Conservation (phyloP, 2,797 vertebrate genomes). For the Sparus aurata region DNA sequence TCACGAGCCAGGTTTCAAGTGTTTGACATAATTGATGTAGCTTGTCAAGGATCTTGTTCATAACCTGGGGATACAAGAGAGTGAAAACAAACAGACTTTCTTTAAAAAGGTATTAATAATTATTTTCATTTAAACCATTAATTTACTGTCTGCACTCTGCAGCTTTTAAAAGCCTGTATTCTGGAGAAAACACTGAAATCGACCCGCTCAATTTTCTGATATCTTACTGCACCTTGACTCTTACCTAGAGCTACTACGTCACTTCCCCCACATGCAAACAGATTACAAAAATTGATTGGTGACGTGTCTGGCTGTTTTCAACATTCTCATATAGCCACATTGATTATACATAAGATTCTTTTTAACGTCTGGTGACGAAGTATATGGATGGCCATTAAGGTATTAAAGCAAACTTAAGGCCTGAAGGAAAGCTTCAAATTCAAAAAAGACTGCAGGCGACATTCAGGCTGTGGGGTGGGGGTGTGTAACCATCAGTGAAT, state of each 20-base stretch:
- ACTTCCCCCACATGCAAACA: slow-evolving; percentile 5
- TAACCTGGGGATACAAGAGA: too few relatives aligned
- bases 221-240: background rate
- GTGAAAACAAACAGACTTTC: too few relatives aligned
- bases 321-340: background rate
- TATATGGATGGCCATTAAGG: slow-evolving; percentile 8
- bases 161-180: background rate
- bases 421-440: slow-evolving; percentile 5
- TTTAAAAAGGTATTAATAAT: too few relatives aligned
- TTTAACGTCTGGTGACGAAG: slow-evolving; percentile 19
- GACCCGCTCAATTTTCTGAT: background rate
- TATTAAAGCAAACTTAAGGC: slow-evolving; percentile 2
- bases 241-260: background rate
- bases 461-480: background rate
- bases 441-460: slow-evolving; percentile 26
- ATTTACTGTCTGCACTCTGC: too few relatives aligned
- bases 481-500: slow-evolving; percentile 30
- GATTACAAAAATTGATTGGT: slow-evolving; percentile 50
- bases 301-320: slow-evolving; percentile 39
- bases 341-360: slow-evolving; percentile 35
- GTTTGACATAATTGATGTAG: too few relatives aligned
- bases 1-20: too few relatives aligned
- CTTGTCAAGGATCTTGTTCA: too few relatives aligned
- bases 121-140: too few relatives aligned
- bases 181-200: slow-evolving; percentile 1